Evolutionary conservation across 2,888 invertebrate species (phyloP).

Genomic region (Nomada flava): DNA sequence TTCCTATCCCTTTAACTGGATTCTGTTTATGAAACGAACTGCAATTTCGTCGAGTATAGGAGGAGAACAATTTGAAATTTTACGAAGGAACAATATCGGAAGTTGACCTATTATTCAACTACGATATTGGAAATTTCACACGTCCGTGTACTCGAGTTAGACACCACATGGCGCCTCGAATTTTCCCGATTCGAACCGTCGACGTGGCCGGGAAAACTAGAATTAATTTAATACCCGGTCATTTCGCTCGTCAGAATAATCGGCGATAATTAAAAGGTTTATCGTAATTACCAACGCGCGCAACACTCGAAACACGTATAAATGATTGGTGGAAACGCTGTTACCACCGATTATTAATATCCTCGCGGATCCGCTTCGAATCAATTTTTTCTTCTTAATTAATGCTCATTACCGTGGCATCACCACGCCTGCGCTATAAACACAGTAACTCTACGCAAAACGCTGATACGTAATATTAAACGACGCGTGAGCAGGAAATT

Average conservation of each 20-base stretch:
- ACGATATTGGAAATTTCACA: conserved; percentile 47
- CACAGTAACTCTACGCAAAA: conserved; percentile 31
- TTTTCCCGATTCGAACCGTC: conserved; percentile 18
- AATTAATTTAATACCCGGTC: conserved; percentile 45
- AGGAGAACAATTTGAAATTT: not conserved
- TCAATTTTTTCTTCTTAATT: conserved; percentile 49
- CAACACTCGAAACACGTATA: conserved; percentile 35
- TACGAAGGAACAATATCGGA: conserved; percentile 21
- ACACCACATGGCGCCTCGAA: conserved; percentile 40
- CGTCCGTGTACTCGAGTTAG: not conserved
- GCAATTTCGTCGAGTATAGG: conserved; percentile 12
- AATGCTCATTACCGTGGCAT: conserved; percentile 36
- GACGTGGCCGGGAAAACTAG: conserved; percentile 20
- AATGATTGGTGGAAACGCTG: conserved; percentile 40
- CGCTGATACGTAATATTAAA: conserved; percentile 23
- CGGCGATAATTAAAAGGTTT: conserved; percentile 57
- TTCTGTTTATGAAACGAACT: conserved; percentile 31
- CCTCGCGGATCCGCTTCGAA: conserved; percentile 14
- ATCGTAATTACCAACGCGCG: conserved; percentile 46
- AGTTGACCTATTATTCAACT: conserved; percentile 39
- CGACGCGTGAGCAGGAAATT: not conserved
- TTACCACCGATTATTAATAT: conserved; percentile 34
- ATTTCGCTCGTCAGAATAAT: conserved; percentile 46
- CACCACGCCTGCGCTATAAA: conserved; percentile 27
- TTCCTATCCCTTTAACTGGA: not conserved